Base-by-base conservation (phyloP, 2,113 vertebrate species). In the Caranx ignobilis region DNA sequence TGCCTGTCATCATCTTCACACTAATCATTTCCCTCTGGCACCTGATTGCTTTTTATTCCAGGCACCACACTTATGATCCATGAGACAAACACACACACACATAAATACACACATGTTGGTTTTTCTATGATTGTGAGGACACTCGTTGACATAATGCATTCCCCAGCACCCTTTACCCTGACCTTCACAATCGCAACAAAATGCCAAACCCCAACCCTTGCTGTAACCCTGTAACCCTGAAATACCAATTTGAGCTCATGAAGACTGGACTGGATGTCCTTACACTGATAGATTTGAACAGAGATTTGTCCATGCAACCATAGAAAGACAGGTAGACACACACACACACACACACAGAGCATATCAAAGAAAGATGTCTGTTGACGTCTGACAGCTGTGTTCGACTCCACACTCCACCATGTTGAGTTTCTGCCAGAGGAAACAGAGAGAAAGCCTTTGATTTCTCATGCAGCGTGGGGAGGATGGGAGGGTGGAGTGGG, bases 371-470 rank as follows among this genome's bases (percentile, higher is more conserved):
- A 70, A 84, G 75, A 81, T 75, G 81, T 79, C 64, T 89, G 73
- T 69, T 87, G 87, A 89, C 61, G 84, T 75, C 60, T 94, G 90
- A 91, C 92, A 94, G 90, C 90, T 91, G 90, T 65, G 72, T 79
- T 87, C 71, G 48, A 77, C 79, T 87, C 73, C 32, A 41, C 87
- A 67, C 76, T 79, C 80, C 77, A 69, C 76, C 86, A 71, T 15
- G 71, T 85, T 74, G 79, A 75, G 79, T 76, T 78, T 75, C 52
- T 86, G 85, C 88, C 90, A 82, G 74, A 82, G 82, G 60, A 88
- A 80, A 81, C n/a, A 1, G 41, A 88, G 72, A 86, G 62, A 92
- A 90, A 78, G 35, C 37, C 26, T 92, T 89, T 92, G 88, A 84
- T 91, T 90, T 90, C 62, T 69, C 71, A 67, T 55, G 77, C 77